Percentiles rank a stretch among this genome's conserved stretches.
These are phyloP conservation scores for Thalassoma bifasciatum DNA, from an alignment of 2,113 vertebrate species.

Conservation along the genomic window DNA sequence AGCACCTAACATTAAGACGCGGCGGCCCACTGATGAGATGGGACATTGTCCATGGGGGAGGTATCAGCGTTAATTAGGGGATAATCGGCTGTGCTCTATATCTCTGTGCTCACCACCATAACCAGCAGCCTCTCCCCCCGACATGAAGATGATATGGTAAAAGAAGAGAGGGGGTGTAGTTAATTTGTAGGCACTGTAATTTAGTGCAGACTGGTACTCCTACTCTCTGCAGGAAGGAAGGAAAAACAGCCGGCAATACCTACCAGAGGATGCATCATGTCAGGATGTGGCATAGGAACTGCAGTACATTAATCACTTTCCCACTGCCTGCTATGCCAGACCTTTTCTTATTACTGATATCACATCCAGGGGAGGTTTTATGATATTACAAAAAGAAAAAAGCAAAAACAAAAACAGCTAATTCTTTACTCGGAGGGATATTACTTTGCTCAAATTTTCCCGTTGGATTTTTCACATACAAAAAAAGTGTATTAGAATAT, in stretches of 20 bases:
- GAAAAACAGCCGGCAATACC: conserved; percentile 50
- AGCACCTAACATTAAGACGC: conserved; percentile 91
- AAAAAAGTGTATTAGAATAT: conserved; percentile 3
- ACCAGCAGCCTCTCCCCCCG: conserved; percentile 34
- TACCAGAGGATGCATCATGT: conserved; percentile 30
- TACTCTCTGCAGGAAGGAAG: conserved; percentile 44
- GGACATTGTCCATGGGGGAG: conserved; percentile 93
- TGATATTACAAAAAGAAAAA: conserved; percentile 20
- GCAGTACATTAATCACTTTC: conserved; percentile 55
- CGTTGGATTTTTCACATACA: conserved; percentile 1
- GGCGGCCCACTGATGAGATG: conserved; percentile 87
- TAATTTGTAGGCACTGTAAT: conserved; percentile 73
- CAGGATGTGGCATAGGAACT: conserved; percentile 53
- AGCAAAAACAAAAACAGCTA: conserved; percentile 14
- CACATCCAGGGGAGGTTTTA: conserved; percentile 20
- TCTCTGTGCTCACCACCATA: conserved; percentile 75
- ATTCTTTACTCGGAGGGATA: conserved; percentile 16
- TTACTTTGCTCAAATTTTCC: conserved; percentile 16
- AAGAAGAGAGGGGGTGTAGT: conserved; percentile 74
- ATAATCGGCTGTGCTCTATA: conserved; percentile 90
- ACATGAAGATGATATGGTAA: conserved; percentile 80
- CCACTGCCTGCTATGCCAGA: conserved; percentile 28
- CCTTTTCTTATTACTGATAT: conserved; percentile 32
- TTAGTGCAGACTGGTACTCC: conserved; percentile 47
- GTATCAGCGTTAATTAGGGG: conserved; percentile 95